phyloP scores from a whole-genome alignment of 2,113 vertebrate species.

The Sorex fumeus region DNA sequence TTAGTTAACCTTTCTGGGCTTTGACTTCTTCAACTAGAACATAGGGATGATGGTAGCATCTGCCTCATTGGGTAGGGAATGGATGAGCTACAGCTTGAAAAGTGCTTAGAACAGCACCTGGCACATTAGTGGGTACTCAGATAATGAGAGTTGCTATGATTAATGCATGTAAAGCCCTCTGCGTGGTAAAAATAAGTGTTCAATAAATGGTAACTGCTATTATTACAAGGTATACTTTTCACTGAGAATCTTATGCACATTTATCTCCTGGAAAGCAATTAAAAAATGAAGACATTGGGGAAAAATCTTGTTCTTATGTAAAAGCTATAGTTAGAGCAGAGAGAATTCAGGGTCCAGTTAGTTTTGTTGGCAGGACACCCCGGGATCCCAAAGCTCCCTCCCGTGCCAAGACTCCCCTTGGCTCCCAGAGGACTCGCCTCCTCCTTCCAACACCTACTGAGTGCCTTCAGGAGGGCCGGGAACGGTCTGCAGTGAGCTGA shows the following conservation, averaged over 20 bases:
- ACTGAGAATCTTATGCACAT: constrained; percentile 41
- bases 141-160: constrained; percentile 32
- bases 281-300: constrained; percentile 42
- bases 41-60: not conserved
- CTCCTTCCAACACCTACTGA: not conserved
- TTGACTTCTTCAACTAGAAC: constrained; percentile 16
- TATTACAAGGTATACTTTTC: constrained; percentile 53
- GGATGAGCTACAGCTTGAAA: not conserved
- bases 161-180: constrained; percentile 50
- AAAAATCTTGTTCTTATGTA: constrained; percentile 36
- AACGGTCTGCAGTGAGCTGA: not conserved
- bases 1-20: constrained; percentile 28
- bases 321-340: not conserved
- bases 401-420: not conserved
- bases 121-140: not conserved
- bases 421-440: not conserved
- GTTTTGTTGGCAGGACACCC: not conserved
- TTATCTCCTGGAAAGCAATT: constrained; percentile 68
- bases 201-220: constrained; percentile 61
- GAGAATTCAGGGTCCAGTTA: not conserved
- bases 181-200: constrained; percentile 58
- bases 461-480: not conserved
- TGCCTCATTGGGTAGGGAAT: not conserved
- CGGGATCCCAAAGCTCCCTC: too few species aligned
- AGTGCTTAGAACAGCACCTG: constrained; percentile 37